These are phyloP conservation scores for Tauraco hartlaubi DNA, from an alignment of 2,797 vertebrate genomes.

Conservation along the genomic window DNA sequence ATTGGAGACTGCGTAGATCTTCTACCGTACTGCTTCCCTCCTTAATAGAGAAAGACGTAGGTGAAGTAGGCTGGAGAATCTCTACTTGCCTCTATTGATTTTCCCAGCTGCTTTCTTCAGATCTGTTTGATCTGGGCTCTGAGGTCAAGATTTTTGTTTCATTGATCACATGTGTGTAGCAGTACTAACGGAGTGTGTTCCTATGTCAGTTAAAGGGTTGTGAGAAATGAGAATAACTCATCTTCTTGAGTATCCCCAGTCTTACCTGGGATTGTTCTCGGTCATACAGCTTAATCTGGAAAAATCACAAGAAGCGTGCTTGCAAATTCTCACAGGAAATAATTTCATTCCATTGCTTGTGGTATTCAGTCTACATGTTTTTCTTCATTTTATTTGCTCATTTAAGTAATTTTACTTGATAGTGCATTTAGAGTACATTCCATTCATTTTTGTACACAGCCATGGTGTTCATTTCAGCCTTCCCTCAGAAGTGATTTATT, in stretches of 20 bases:
- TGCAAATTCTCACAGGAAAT: neutral
- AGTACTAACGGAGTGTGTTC: neutral
- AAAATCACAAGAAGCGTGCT: neutral
- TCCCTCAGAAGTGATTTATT: neutral
- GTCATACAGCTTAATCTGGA: neutral
- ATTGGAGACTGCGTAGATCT: neutral
- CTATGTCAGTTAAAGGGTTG: neutral
- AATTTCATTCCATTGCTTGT: neutral
- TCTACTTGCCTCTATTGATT: neutral
- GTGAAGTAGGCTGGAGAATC: neutral
- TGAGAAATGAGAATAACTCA: neutral
- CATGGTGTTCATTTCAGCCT: neutral
- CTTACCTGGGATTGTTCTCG: neutral
- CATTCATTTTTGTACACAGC: neutral
- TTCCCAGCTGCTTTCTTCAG: neutral
- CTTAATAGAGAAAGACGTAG: neutral
- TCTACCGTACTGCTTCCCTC: neutral
- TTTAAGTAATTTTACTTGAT: neutral
- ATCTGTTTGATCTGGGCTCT: neutral
- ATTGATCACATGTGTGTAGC: neutral
- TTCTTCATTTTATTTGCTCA: neutral
- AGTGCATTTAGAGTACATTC: neutral
- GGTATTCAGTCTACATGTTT: neutral
- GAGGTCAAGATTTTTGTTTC: slow-evolving; percentile 21
- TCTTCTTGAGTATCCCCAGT: neutral